A percentile compares a stretch with the other conserved stretches of the same genome.
phyloP scores from a whole-genome alignment of 2,888 invertebrate genomes.

The Sericinus montela region DNA sequence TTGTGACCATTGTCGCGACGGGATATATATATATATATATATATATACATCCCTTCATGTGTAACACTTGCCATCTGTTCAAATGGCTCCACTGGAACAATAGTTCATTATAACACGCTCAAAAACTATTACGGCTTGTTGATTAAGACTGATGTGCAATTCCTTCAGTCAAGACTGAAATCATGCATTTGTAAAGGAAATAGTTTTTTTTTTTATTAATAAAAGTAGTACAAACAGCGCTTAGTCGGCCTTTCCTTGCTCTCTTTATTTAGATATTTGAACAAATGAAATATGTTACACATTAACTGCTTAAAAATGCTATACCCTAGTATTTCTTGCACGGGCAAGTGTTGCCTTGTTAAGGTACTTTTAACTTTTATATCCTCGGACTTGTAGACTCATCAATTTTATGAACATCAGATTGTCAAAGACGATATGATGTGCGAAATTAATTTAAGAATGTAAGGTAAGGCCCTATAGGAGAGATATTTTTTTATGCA shows the following conservation, averaged over 20 bases:
- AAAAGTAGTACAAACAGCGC: conserved; percentile 29
- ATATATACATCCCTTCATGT: conserved; percentile 56
- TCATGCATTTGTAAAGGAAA: conserved; percentile 60
- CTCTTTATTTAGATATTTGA: conserved; percentile 53
- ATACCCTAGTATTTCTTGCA: conserved; percentile 36
- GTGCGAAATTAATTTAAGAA: conserved; percentile 74
- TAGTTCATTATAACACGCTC: conserved; percentile 1
- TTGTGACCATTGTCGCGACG: conserved; percentile 15
- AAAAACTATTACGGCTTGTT: conserved; percentile 20
- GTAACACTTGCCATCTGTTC: conserved; percentile 71
- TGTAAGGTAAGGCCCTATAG: conserved; percentile 77
- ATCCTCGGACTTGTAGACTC: conserved; percentile 42
- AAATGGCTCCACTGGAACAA: conserved; percentile 29
- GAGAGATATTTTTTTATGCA: conserved; percentile 78
- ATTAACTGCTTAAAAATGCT: conserved; percentile 45
- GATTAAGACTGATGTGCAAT: conserved; percentile 37
- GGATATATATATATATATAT: no score
- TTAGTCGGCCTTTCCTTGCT: conserved; percentile 61
- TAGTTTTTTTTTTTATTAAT: conserved; percentile 45
- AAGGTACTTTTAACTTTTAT: conserved; percentile 46
- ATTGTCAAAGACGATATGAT: conserved; percentile 77
- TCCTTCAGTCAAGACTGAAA: conserved; percentile 52
- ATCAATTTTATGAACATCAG: conserved; percentile 55
- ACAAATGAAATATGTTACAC: conserved; percentile 58
- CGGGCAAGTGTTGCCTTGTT: conserved; percentile 53